These are phyloP conservation scores for Nasonovia ribisnigri DNA, from an alignment of 2,888 invertebrate species.

Conservation along the genomic window DNA sequence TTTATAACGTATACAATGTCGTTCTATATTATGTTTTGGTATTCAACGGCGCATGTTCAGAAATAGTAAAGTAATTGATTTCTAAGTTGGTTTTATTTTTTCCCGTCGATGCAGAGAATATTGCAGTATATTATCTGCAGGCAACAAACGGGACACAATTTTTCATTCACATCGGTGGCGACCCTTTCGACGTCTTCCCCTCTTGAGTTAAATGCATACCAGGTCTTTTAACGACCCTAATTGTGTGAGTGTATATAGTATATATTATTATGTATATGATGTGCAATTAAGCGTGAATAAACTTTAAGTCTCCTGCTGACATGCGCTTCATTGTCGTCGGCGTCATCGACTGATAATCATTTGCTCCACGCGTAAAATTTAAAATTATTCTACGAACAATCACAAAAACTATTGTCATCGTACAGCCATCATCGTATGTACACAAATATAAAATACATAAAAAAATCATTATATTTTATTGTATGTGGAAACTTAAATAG, in stretches of 20 bases:
- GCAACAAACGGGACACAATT: neutral
- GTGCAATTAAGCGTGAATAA: constrained; percentile 7
- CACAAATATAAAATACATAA: neutral
- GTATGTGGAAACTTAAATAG: neutral
- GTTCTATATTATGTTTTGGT: neutral
- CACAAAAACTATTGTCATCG: neutral
- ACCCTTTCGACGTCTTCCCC: constrained; percentile 1
- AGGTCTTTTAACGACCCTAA: constrained; percentile 38
- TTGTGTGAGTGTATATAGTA: neutral
- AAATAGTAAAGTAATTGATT: neutral
- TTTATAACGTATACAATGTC: neutral
- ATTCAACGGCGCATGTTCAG: neutral
- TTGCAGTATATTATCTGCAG: neutral
- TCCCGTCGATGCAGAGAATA: neutral
- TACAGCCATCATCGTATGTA: neutral
- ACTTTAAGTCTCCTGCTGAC: constrained; percentile 8
- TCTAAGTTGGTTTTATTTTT: neutral
- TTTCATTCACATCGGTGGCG: neutral
- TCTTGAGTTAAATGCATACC: neutral
- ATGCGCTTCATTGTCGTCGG: neutral
- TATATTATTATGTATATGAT: neutral
- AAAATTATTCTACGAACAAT: constrained; percentile 7
- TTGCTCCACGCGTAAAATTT: neutral
- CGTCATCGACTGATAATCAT: neutral
- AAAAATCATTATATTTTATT: neutral